Evolutionary conservation across 2,888 invertebrate species (phyloP).

Genomic region (Aleiodes testaceus): DNA sequence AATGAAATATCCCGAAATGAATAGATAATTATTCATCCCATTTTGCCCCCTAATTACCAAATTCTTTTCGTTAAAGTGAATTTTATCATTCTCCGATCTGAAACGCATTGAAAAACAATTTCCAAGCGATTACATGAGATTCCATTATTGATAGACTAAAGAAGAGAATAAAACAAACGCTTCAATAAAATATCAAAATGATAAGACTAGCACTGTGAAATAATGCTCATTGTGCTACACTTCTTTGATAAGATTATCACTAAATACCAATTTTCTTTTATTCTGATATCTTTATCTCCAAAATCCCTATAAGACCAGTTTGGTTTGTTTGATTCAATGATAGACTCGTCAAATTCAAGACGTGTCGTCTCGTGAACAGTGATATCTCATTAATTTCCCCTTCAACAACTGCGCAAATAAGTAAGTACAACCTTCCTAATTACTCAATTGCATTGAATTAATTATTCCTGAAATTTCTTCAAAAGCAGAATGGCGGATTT

Average conservation of each 20-base stretch:
- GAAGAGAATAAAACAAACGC: neutral
- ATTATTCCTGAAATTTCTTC: neutral
- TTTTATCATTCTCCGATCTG: too few species aligned
- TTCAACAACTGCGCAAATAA: neutral
- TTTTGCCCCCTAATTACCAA: too few species aligned
- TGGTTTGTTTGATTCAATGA: neutral
- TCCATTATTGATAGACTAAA: neutral
- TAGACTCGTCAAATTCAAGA: slow-evolving; percentile 14
- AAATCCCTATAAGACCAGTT: slow-evolving; percentile 36
- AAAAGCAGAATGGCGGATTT: too few species aligned
- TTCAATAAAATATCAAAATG: slow-evolving; percentile 4
- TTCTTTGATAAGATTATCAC: slow-evolving; percentile 38
- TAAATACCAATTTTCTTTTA: slow-evolving; percentile 3
- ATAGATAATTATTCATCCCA: too few species aligned
- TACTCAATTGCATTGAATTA: too few species aligned
- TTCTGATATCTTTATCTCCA: slow-evolving; percentile 22
- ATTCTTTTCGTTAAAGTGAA: too few species aligned
- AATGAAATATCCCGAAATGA: too few species aligned
- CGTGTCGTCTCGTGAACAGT: slow-evolving; percentile 1
- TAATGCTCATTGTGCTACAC: neutral
- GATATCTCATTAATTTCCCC: slow-evolving; percentile 15
- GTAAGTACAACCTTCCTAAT: neutral
- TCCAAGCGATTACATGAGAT: too few species aligned
- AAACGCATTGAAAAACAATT: too few species aligned
- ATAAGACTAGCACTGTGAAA: neutral